phyloP scores from a whole-genome alignment of 2,888 invertebrate species.

The Sthenelais limicola region DNA sequence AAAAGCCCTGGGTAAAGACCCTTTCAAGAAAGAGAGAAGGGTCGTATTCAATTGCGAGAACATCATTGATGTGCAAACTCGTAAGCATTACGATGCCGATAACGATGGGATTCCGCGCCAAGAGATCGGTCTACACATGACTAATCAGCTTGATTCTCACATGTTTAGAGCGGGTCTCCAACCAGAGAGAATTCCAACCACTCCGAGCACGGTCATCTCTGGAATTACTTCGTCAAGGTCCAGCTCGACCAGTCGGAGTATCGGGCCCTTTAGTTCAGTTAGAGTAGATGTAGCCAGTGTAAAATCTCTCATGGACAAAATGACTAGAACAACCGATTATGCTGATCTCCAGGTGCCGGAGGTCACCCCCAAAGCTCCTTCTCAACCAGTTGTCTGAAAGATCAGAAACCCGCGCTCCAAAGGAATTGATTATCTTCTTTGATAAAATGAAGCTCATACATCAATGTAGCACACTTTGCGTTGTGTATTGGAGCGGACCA shows the following conservation, averaged over 20 bases:
- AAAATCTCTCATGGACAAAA: not conserved
- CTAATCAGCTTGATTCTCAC: conserved; percentile 39
- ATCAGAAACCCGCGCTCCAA: no score
- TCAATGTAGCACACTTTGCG: no score
- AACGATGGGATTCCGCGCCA: conserved; percentile 56
- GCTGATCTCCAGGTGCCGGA: conserved; percentile 2
- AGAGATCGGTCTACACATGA: conserved; percentile 60
- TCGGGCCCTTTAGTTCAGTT: not conserved
- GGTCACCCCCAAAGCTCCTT: not conserved
- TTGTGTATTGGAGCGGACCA: no score
- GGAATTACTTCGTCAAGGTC: not conserved
- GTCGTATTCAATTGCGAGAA: conserved; percentile 66
- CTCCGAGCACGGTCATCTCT: conserved; percentile 25
- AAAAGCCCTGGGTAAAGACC: conserved; percentile 49
- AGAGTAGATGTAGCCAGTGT: conserved; percentile 26
- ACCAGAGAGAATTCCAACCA: not conserved
- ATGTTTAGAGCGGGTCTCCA: conserved; percentile 43
- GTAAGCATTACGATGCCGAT: conserved; percentile 58
- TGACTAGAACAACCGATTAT: not conserved
- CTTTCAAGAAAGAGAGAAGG: conserved; percentile 54
- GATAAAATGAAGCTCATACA: no score
- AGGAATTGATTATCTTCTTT: no score
- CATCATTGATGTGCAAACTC: conserved; percentile 64
- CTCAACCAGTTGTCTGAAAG: no score
- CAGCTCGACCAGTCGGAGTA: not conserved